Evolutionary conservation across 2,888 invertebrate genomes (phyloP).

Genomic region (Troides oblongomaculatus): DNA sequence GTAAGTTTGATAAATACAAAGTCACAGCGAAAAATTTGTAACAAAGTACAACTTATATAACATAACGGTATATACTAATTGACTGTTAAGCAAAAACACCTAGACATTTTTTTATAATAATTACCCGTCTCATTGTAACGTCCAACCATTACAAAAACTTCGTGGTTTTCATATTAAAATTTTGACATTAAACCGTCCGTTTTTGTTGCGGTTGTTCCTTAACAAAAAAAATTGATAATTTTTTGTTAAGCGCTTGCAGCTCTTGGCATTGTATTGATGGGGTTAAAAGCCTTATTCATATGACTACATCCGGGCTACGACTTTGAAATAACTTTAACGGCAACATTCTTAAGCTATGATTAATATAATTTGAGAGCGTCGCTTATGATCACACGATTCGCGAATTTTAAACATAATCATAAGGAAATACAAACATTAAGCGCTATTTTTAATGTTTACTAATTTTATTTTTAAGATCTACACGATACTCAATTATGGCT

Average conservation of each 20-base stretch:
- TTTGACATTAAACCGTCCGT: not conserved
- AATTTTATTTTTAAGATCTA: not conserved
- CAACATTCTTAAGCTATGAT: slow-evolving; percentile 42
- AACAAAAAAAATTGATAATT: slow-evolving; percentile 35
- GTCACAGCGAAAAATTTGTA: too few species aligned
- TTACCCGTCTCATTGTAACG: not conserved
- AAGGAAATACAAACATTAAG: slow-evolving; percentile 10
- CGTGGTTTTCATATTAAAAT: not conserved
- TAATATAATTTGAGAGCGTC: slow-evolving; percentile 20
- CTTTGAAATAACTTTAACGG: slow-evolving; percentile 43
- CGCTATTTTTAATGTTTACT: slow-evolving; percentile 9
- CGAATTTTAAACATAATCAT: slow-evolving; percentile 11
- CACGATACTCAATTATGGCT: not conserved
- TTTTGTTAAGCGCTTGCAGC: slow-evolving; percentile 42
- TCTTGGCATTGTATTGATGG: slow-evolving; percentile 42
- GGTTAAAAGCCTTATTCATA: slow-evolving; percentile 59
- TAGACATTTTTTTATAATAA: not conserved
- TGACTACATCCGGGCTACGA: slow-evolving; percentile 52
- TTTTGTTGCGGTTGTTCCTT: not conserved
- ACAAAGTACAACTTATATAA: too few species aligned
- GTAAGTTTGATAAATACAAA: too few species aligned
- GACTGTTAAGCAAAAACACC: not conserved
- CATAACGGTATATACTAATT: too few species aligned
- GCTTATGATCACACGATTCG: slow-evolving; percentile 9
- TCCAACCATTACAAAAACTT: not conserved